These are phyloP conservation scores for Tetranychus piercei DNA, from an alignment of 2,888 invertebrate genomes.

Conservation along the genomic window DNA sequence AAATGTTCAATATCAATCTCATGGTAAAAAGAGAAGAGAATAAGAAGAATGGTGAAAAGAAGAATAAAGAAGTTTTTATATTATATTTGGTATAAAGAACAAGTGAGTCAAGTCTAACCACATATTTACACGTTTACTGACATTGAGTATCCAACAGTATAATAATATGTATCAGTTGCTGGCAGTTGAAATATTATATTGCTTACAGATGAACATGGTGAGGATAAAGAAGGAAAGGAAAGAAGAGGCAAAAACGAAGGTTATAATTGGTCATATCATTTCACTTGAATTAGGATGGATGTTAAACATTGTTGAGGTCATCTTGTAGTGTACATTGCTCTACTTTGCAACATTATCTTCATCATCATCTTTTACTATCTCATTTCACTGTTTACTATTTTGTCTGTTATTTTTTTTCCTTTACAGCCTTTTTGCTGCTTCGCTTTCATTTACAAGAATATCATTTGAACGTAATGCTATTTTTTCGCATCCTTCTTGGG, in stretches of 20 bases:
- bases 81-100: no score
- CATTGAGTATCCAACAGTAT: no score
- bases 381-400: background rate
- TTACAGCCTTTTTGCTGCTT: background rate
- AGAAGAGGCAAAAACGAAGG: background rate
- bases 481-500: background rate
- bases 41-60: no score
- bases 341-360: background rate
- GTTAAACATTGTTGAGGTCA: background rate
- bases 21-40: no score
- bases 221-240: background rate
- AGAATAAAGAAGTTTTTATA: no score
- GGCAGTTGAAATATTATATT: no score
- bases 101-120: no score
- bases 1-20: no score
- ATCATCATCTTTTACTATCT: background rate
- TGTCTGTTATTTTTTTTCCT: background rate
- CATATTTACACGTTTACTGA: no score
- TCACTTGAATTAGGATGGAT: background rate
- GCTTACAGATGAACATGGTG: background rate
- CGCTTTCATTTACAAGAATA: background rate
- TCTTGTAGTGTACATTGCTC: background rate
- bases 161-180: no score
- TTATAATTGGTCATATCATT: background rate
- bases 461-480: background rate